Base-by-base conservation (phyloP, 2,888 invertebrate species). In the Amiota mariae region DNA sequence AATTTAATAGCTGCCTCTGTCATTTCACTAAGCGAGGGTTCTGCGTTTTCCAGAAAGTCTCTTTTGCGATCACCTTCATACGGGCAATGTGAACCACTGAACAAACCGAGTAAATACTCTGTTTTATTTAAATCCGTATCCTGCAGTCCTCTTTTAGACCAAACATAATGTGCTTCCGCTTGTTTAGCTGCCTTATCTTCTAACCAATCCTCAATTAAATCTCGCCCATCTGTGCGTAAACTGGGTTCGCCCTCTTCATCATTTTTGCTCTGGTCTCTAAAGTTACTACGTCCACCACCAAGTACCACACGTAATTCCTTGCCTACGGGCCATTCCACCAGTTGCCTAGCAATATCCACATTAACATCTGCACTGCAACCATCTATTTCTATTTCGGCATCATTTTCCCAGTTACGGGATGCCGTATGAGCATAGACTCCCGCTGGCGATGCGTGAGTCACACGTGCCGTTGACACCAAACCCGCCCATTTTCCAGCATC, bases 371-470 rank as follows among this genome's bases (percentile, higher is more conserved):
- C 89, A 71, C 91, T 90, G 75, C 90, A 88, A 11, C 76, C 77
- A 47, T 85, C 85, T 0, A 90, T 89, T 2, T 82, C 77, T 0
- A 94, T 84, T 63, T 92, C 92, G 0, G 88, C 86, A 82, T 95
- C 94, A 36, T 88, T 87, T 86, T 95, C 95, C 95, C 95, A 95
- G 3, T 91, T 88, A 2, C 95, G 90, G 72, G 93, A 91, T 0
- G 95, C 93, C 0, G 92, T 91, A 83, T 95, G 94, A 0, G 95
- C 93, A 84, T 94, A 95, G 0, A 92, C 90, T 0, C 94, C 94
- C 0, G 94, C 93, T 0, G 95, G 95, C 0, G 94, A 93, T 0
- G 95, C 96, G 84, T 95, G 95, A 0, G 96, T 96, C 1, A 96
- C 93, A 54, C 95, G 90, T 0, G 95, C 93, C 0, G 94, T 95